These are phyloP conservation scores for Stegostoma tigrinum DNA, from an alignment of 2,113 vertebrate species.

Conservation along the genomic window DNA sequence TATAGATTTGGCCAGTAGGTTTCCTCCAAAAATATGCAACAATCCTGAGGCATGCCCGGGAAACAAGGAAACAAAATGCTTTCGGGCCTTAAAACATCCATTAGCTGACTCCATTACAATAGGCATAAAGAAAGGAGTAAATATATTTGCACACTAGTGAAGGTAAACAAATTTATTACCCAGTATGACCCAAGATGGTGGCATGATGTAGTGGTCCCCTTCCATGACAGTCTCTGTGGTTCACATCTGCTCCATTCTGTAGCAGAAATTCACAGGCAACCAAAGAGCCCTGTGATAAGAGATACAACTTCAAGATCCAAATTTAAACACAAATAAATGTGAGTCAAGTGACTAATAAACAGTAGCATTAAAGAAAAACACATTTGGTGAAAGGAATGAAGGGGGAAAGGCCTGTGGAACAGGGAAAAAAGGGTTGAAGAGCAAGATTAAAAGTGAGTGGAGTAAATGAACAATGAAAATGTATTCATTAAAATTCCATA, in stretches of 20 bases:
- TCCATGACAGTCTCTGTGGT: slow-evolving; percentile 80
- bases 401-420: too few species aligned
- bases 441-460: background rate
- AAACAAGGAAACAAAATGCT: background rate
- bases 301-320: slow-evolving; percentile 27
- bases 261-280: slow-evolving; percentile 94
- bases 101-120: background rate
- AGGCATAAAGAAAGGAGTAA: background rate
- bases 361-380: background rate
- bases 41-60: background rate
- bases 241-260: slow-evolving; percentile 91
- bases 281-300: slow-evolving; percentile 72
- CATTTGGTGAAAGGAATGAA: background rate
- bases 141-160: background rate
- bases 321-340: background rate
- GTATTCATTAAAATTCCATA: background rate
- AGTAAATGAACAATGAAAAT: background rate
- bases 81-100: background rate
- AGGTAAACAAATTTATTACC: slow-evolving; percentile 54
- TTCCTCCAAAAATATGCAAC: background rate
- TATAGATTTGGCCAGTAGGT: background rate
- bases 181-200: slow-evolving; percentile 87
- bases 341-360: background rate
- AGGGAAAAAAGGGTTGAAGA: background rate
- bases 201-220: slow-evolving; percentile 90